phyloP scores from a whole-genome alignment of 2,797 vertebrate species.

The Chrosomus eos region DNA sequence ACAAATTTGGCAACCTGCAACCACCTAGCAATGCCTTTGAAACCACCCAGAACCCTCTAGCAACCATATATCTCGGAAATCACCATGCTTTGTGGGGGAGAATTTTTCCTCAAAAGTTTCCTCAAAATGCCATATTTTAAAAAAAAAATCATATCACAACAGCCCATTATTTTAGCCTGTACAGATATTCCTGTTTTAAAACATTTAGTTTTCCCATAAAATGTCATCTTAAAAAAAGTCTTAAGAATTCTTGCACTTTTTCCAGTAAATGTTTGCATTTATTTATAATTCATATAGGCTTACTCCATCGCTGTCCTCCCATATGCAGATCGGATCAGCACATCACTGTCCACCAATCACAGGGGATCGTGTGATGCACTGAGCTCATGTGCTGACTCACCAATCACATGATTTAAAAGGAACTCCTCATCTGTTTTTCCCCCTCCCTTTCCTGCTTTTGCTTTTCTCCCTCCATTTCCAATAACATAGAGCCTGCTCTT shows the following conservation, averaged over 20 bases:
- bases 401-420: slow-evolving; percentile 65
- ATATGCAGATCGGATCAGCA: slow-evolving; percentile 49
- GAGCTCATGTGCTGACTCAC: slow-evolving; percentile 74
- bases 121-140: too few relatives aligned
- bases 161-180: not conserved
- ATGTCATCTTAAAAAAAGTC: not conserved
- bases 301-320: slow-evolving; percentile 27
- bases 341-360: slow-evolving; percentile 67
- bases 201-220: not conserved
- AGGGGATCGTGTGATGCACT: slow-evolving; percentile 50
- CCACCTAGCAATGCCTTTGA: not conserved
- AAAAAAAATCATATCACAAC: too few relatives aligned
- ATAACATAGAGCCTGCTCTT: slow-evolving; percentile 54
- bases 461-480: slow-evolving; percentile 53
- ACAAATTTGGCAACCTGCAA: not conserved
- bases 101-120: too few relatives aligned
- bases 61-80: too few relatives aligned
- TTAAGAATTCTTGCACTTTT: not conserved
- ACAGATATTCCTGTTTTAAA: not conserved
- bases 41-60: not conserved
- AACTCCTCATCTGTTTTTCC: slow-evolving; percentile 51
- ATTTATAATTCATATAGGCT: slow-evolving; percentile 16
- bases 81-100: too few relatives aligned
- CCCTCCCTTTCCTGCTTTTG: slow-evolving; percentile 49
- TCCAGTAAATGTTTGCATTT: not conserved